Base-by-base conservation (phyloP, 2,888 invertebrate genomes). In the Megalurothrips usitatus region DNA sequence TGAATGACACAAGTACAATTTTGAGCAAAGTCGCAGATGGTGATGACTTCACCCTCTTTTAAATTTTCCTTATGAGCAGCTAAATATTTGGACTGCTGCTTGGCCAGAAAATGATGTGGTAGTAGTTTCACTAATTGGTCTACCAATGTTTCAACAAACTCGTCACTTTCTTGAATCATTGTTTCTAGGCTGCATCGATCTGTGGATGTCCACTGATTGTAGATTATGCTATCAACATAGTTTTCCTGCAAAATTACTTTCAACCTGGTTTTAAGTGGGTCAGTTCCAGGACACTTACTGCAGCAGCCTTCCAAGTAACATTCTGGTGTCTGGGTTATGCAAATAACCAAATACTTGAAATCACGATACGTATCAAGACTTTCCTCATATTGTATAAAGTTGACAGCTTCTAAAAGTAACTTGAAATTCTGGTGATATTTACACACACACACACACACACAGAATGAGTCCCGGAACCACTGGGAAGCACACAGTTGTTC, bases 401-500 rank as follows among this genome's bases (percentile, higher is more conserved):
- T 75, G 58, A 34, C 80, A 28, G 52, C 58, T 19, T 43, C 81
- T 63, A 81, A 34, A 47, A 81, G 68, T 48, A 81, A 80, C 78
- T 80, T 81, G 26, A 80, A 63, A 75, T 81, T 81, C 26, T 81
- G 81, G 47, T 81, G 80, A 9, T 52, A 58, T 52, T 63, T 63
- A n/a, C 81, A 81, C 19, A 81, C 79, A 79, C 81, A 81, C 52
- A 81, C 79, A 14, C 79, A n/a, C n/a, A n/a, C n/a, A n/a, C n/a
- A n/a, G n/a, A 43, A 63, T 81, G 81, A 63, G 79, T 81, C n/a
- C 79, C 81, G n/a, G 75, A 79, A 52, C 19, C 78, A 28, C 80
- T 78, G 23, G 81, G 80, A 34, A 81, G 79, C 58, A 81, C 80
- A 80, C 81, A 81, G 79, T 81, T 49, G 43, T 81, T 81, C 11